phyloP scores from a whole-genome alignment of 2,888 invertebrate species.

The Aporophyla nigra region DNA sequence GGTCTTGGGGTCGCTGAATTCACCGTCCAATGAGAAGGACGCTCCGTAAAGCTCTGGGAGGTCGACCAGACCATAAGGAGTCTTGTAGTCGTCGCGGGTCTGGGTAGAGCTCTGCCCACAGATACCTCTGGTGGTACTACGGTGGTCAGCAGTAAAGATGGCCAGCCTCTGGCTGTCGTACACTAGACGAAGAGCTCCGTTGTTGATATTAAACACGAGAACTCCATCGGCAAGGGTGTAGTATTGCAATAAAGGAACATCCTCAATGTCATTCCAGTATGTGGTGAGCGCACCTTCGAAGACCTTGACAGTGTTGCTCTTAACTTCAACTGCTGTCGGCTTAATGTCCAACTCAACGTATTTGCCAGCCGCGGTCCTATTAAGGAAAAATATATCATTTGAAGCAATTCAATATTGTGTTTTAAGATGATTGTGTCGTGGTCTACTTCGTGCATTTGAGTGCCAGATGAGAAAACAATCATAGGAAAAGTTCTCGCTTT shows the following conservation, averaged over 20 bases:
- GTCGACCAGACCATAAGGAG: conserved; percentile 90
- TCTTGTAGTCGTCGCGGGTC: conserved; percentile 90
- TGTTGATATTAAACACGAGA: conserved; percentile 46
- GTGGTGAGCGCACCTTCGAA: conserved; percentile 78
- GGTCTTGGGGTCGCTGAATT: conserved; percentile 85
- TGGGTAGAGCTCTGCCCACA: conserved; percentile 92
- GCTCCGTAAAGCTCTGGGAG: conserved; percentile 90
- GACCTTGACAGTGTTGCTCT: conserved; percentile 83
- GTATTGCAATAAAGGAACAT: conserved; percentile 83
- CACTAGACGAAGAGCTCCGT: conserved; percentile 86
- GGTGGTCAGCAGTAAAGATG: conserved; percentile 83
- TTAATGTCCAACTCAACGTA: conserved; percentile 82
- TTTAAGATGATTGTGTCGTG: too few relatives aligned
- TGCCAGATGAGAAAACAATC: too few relatives aligned
- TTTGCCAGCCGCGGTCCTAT: conserved; percentile 78
- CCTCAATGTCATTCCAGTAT: conserved; percentile 84
- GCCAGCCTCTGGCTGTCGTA: conserved; percentile 91
- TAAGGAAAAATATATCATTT: conserved; percentile 26
- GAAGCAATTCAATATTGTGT: too few relatives aligned
- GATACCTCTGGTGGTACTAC: conserved; percentile 91
- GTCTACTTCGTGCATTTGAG: too few relatives aligned
- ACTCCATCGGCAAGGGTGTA: conserved; percentile 82
- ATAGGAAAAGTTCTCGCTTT: too few relatives aligned
- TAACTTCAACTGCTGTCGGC: conserved; percentile 80
- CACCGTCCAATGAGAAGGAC: conserved; percentile 90